Evolutionary conservation across 92 coral and sea anemone species (phyloP).

Genomic region (Palythoa caribaeorum): DNA sequence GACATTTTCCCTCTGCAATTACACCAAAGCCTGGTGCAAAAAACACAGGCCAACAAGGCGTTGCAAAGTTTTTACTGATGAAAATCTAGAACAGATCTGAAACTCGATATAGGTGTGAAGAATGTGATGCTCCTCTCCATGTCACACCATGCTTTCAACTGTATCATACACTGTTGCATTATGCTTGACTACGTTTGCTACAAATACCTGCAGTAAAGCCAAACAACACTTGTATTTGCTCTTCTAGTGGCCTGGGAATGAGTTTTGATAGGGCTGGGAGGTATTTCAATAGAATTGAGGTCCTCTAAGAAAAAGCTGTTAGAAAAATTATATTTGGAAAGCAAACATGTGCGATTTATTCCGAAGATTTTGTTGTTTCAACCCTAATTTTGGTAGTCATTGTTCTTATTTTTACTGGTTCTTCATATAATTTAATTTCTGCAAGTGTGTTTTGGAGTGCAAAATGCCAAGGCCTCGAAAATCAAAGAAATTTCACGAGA

Average conservation of each 20-base stretch:
- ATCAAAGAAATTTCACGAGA: background rate
- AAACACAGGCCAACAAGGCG: conserved; percentile 22
- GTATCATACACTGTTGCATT: conserved; percentile 20
- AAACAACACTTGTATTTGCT: too few relatives aligned
- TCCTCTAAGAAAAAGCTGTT: background rate
- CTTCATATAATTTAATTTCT: background rate
- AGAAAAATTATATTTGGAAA: background rate
- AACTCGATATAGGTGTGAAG: conserved; percentile 38
- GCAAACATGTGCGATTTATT: too few relatives aligned
- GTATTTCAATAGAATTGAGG: background rate
- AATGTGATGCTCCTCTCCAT: conserved; percentile 12
- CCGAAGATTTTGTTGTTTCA: too few relatives aligned
- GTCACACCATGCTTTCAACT: conserved; percentile 26
- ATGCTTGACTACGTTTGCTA: too few relatives aligned
- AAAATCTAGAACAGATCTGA: conserved; percentile 17
- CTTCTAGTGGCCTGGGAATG: background rate
- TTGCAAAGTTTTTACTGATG: conserved; percentile 59
- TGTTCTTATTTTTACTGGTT: too few relatives aligned
- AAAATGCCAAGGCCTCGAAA: background rate
- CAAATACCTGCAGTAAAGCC: too few relatives aligned
- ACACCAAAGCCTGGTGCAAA: conserved; percentile 46
- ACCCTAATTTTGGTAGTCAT: too few relatives aligned
- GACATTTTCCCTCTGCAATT: conserved; percentile 26
- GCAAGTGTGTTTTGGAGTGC: background rate
- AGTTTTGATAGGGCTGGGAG: background rate